These are phyloP conservation scores for Chascanopsetta lugubris DNA, from an alignment of 2,113 vertebrate genomes.

Conservation along the genomic window DNA sequence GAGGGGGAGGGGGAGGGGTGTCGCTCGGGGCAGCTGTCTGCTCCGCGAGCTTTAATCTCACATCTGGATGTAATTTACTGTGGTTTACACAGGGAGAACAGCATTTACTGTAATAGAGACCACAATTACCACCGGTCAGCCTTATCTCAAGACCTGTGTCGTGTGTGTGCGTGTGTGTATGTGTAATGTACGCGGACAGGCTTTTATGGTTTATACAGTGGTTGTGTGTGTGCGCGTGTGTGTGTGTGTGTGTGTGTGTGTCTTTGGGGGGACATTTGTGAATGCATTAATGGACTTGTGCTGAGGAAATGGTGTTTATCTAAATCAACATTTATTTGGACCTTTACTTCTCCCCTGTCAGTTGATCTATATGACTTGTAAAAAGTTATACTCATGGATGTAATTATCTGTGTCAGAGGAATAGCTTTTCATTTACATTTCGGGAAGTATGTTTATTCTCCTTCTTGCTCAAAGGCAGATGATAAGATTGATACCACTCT, in stretches of 20 bases:
- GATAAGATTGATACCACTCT: not conserved
- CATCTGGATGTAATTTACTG: conserved; percentile 85
- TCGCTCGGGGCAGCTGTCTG: conserved; percentile 77
- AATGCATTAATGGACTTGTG: conserved; percentile 64
- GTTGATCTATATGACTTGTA: conserved; percentile 31
- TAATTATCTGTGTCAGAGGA: not conserved
- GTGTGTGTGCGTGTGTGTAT: conserved; percentile 45
- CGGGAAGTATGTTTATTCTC: not conserved
- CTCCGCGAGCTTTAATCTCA: conserved; percentile 82
- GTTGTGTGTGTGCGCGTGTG: conserved; percentile 51
- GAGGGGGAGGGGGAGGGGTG: conserved; percentile 62
- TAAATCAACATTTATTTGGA: conserved; percentile 65
- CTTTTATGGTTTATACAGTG: conserved; percentile 42
- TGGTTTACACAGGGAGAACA: conserved; percentile 82
- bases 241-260: conserved; percentile 44
- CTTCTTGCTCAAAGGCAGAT: not conserved
- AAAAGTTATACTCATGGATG: not conserved
- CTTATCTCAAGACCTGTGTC: conserved; percentile 76
- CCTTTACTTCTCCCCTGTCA: conserved; percentile 39
- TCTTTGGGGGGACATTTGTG: conserved; percentile 63
- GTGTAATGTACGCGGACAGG: conserved; percentile 30
- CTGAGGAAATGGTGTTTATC: conserved; percentile 69
- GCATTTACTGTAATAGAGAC: conserved; percentile 85
- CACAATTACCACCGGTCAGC: conserved; percentile 81
- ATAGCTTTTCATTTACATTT: not conserved